A percentile compares a stretch with the other conserved stretches of the same genome.
phyloP scores from a whole-genome alignment of 92 coral and sea anemone species.

The Zoanthus sansibaricus region DNA sequence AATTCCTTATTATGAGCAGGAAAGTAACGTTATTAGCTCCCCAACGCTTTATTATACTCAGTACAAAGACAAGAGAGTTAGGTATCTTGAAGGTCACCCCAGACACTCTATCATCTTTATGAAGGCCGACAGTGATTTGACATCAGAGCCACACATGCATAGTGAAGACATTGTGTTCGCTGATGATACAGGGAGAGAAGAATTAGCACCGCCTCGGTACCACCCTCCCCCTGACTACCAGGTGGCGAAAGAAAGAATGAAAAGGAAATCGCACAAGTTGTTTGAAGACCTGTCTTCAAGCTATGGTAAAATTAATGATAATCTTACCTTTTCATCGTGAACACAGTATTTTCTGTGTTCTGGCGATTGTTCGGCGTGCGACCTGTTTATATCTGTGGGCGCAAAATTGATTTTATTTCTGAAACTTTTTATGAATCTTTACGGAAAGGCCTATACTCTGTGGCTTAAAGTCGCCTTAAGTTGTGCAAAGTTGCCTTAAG shows the following conservation, averaged over 20 bases:
- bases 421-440: no score
- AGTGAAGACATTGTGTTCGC: conserved; percentile 75
- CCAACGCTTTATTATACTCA: conserved; percentile 46
- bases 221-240: conserved; percentile 79
- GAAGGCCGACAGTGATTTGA: conserved; percentile 50
- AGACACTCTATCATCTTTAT: conserved; percentile 53
- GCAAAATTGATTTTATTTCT: no score
- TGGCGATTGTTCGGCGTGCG: no score
- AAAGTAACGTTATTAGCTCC: neutral
- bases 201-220: conserved; percentile 67
- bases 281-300: conserved; percentile 46
- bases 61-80: conserved; percentile 37
- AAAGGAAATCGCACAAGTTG: conserved; percentile 59
- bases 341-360: no score
- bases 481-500: no score
- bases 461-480: no score
- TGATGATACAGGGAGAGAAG: conserved; percentile 51
- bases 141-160: conserved; percentile 65
- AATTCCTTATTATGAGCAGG: neutral
- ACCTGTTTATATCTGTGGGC: no score
- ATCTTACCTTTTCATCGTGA: neutral
- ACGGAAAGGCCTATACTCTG: no score
- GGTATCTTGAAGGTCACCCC: conserved; percentile 48
- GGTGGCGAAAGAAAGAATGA: conserved; percentile 41
- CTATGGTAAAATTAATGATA: conserved; percentile 36